Evolutionary conservation across 2,888 invertebrate genomes (phyloP).

Genomic region (Lepetodrilus schrolli): DNA sequence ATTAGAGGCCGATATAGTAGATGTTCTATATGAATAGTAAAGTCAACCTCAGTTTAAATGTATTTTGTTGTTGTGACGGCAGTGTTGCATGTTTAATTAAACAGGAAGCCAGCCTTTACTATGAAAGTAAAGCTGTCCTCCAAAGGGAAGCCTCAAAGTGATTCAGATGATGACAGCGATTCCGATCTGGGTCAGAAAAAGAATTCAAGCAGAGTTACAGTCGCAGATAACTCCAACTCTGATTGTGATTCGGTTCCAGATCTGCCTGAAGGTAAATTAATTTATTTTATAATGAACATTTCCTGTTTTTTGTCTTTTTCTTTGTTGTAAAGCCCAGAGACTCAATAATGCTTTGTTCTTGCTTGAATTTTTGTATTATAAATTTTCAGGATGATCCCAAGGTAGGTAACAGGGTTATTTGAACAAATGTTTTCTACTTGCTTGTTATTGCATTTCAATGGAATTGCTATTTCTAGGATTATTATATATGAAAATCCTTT

Average conservation of each 20-base stretch:
- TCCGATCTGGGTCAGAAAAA: background rate
- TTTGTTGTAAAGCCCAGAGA: too few relatives aligned
- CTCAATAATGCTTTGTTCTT: background rate
- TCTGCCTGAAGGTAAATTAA: conserved; percentile 21
- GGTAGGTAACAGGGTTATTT: background rate
- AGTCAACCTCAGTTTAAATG: too few relatives aligned
- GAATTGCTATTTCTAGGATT: too few relatives aligned
- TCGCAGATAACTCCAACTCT: background rate
- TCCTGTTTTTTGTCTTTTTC: too few relatives aligned
- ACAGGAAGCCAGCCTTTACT: conserved; percentile 28
- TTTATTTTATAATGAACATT: too few relatives aligned
- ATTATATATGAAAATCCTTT: too few relatives aligned
- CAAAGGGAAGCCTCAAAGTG: background rate
- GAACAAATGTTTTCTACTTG: background rate
- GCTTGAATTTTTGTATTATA: background rate
- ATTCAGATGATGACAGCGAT: background rate
- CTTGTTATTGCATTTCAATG: too few relatives aligned
- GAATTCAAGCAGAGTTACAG: background rate
- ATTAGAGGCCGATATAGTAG: too few relatives aligned
- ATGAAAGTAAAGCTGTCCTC: background rate
- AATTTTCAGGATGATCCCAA: background rate
- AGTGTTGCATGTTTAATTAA: too few relatives aligned
- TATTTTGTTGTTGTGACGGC: too few relatives aligned
- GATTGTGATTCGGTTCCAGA: conserved; percentile 26
- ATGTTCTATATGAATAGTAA: too few relatives aligned